Conservation (phyloP, 2,113 vertebrate species). For the Hippocampus guttulatus region DNA sequence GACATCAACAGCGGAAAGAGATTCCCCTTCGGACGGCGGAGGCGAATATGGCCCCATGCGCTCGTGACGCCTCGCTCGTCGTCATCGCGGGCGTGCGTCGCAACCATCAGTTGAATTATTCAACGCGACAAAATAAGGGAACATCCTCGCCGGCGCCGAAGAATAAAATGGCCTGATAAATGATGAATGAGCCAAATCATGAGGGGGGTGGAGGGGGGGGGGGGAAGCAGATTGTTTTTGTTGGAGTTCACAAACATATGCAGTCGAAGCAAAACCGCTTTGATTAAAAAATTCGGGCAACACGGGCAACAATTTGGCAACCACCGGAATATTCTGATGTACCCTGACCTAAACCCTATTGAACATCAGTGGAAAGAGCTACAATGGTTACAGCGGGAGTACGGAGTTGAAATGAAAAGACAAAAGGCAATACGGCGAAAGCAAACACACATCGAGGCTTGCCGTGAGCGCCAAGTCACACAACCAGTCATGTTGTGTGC, state of each 20-base stretch:
- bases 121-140: slow-evolving; percentile 61
- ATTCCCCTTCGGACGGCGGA: slow-evolving; percentile 49
- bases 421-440: slow-evolving; percentile 60
- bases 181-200: slow-evolving; percentile 46
- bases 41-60: slow-evolving; percentile 39
- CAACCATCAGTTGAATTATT: slow-evolving; percentile 63
- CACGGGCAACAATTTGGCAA: too few relatives aligned
- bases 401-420: slow-evolving; percentile 57
- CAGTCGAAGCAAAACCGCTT: too few relatives aligned
- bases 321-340: too few relatives aligned
- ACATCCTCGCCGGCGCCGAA: slow-evolving; percentile 48
- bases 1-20: slow-evolving; percentile 60
- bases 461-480: slow-evolving; percentile 37
- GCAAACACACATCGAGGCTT: slow-evolving; percentile 50
- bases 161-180: slow-evolving; percentile 53
- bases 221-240: slow-evolving; percentile 4
- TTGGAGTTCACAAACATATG: background rate
- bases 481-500: background rate
- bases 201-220: background rate
- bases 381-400: background rate
- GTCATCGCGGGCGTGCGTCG: slow-evolving; percentile 24
- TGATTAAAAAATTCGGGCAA: too few relatives aligned
- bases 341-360: too few relatives aligned
- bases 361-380: too few relatives aligned
- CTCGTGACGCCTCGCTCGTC: slow-evolving; percentile 35